These are phyloP conservation scores for Caenorhabditis sp. DNA, from an alignment of 2,888 invertebrate genomes.

Conservation along the genomic window DNA sequence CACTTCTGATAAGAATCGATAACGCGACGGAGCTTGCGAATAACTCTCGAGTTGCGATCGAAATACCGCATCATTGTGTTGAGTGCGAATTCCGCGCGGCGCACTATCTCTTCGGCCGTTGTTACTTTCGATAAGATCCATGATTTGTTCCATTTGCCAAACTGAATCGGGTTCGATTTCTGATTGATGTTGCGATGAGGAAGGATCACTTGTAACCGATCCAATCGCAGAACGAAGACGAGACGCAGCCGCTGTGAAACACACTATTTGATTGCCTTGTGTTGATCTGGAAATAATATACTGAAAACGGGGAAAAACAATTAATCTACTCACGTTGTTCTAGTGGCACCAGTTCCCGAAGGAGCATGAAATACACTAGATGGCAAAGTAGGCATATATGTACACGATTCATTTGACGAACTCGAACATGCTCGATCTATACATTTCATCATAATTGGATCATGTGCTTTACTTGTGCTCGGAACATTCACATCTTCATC, in stretches of 20 bases:
- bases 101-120: conserved; percentile 6
- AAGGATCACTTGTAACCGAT: background rate
- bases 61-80: background rate
- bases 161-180: conserved; percentile 18
- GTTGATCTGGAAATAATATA: conserved; percentile 3
- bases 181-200: background rate
- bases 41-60: background rate
- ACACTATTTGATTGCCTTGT: conserved; percentile 28
- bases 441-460: conserved; percentile 7
- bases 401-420: conserved; percentile 47
- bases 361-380: conserved; percentile 51
- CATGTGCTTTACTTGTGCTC: background rate
- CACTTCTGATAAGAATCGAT: conserved; percentile 7
- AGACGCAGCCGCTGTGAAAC: conserved; percentile 22
- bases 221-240: conserved; percentile 22
- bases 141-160: conserved; percentile 42
- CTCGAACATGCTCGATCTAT: conserved; percentile 48
- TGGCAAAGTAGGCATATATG: conserved; percentile 58
- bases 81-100: background rate
- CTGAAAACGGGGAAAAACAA: no score
- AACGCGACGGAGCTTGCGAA: conserved; percentile 4
- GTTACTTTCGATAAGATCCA: conserved; percentile 23
- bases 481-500: background rate
- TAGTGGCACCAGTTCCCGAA: conserved; percentile 28
- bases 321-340: conserved; percentile 18